These are phyloP conservation scores for Synergus itoensis DNA, from an alignment of 2,888 invertebrate genomes.

Conservation along the genomic window DNA sequence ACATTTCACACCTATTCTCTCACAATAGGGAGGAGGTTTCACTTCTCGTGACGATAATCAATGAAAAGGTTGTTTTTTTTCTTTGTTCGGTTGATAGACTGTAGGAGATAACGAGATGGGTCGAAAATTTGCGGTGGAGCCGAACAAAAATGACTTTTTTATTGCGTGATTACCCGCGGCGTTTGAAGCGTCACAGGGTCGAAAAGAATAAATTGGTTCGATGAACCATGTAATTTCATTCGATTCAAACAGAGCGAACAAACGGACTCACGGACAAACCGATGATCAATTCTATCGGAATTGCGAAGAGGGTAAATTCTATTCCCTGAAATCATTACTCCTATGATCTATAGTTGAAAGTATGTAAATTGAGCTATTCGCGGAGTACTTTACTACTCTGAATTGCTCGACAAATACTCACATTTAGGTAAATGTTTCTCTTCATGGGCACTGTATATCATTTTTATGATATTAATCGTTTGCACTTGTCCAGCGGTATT, in stretches of 20 bases:
- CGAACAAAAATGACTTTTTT: slow-evolving; percentile 59
- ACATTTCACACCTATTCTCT: too few relatives aligned
- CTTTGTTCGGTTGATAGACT: not conserved
- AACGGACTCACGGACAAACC: slow-evolving; percentile 43
- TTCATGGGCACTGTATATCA: not conserved
- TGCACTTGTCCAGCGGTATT: not conserved
- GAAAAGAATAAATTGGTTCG: slow-evolving; percentile 59
- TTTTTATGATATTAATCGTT: not conserved
- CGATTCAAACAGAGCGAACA: slow-evolving; percentile 49
- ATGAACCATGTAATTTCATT: slow-evolving; percentile 66
- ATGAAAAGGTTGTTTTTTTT: not conserved
- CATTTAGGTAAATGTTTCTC: not conserved
- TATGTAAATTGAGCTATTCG: slow-evolving; percentile 2
- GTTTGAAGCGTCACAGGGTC: slow-evolving; percentile 32
- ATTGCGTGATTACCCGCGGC: slow-evolving; percentile 45
- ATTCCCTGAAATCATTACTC: slow-evolving; percentile 19
- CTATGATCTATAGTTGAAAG: not conserved
- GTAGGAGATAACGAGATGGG: not conserved
- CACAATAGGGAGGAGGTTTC: too few relatives aligned
- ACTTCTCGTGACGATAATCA: too few relatives aligned
- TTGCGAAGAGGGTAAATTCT: slow-evolving; percentile 12
- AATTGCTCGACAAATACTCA: not conserved
- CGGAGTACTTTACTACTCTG: not conserved
- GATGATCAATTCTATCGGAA: slow-evolving; percentile 43
- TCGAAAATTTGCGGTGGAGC: slow-evolving; percentile 2